These are phyloP conservation scores for Lydus trimaculatus DNA, from an alignment of 2,888 invertebrate genomes.

Conservation along the genomic window DNA sequence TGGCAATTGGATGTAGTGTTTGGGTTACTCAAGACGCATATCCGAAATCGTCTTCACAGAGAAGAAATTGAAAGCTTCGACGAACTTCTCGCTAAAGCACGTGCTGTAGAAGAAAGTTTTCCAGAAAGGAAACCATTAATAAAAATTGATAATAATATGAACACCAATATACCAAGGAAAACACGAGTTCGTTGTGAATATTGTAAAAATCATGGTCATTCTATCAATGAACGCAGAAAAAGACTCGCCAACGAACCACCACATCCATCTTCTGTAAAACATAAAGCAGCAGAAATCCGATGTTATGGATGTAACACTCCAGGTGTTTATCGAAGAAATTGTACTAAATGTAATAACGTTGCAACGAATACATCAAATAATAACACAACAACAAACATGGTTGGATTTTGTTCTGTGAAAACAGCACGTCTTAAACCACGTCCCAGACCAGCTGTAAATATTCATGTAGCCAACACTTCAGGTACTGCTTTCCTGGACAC, in stretches of 20 bases:
- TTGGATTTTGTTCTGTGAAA: too few species aligned
- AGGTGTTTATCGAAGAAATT: constrained; percentile 13
- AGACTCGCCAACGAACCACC: background rate
- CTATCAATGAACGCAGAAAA: constrained; percentile 13
- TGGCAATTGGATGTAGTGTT: constrained; percentile 37
- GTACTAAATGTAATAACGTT: background rate
- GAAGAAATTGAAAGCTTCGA: constrained; percentile 12
- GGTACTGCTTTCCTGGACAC: too few species aligned
- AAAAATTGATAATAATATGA: background rate
- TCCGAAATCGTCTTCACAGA: constrained; percentile 11
- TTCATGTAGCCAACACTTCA: too few species aligned
- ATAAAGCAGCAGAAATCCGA: background rate
- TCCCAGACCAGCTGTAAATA: too few species aligned
- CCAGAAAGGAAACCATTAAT: background rate
- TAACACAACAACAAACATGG: too few species aligned
- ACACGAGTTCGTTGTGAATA: constrained; percentile 11
- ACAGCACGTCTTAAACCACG: too few species aligned
- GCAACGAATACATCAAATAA: too few species aligned
- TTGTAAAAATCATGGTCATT: constrained; percentile 17
- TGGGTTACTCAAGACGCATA: constrained; percentile 21
- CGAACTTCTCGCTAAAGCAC: constrained; percentile 12
- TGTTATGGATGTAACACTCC: constrained; percentile 15
- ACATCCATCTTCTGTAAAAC: background rate
- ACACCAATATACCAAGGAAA: background rate
- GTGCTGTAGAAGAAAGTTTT: constrained; percentile 10